phyloP scores from a whole-genome alignment of 2,888 invertebrate species.

The Mechanitis messenoides region DNA sequence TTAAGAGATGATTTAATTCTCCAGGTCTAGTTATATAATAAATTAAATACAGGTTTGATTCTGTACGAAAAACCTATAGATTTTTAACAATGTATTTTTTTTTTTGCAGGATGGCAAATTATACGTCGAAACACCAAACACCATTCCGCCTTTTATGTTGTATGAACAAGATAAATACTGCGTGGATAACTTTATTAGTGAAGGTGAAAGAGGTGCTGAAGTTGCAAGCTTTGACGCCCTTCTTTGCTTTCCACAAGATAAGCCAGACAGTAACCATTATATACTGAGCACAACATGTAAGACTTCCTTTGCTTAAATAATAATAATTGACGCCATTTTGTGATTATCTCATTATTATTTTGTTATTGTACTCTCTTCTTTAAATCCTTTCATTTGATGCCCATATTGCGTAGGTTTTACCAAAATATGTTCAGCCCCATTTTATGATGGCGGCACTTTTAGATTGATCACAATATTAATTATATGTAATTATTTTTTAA shows the following conservation, averaged over 20 bases:
- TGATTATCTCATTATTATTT: too few species aligned
- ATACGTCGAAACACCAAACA: constrained; percentile 42
- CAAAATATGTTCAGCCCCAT: too few species aligned
- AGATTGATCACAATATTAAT: too few species aligned
- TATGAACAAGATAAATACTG: constrained; percentile 55
- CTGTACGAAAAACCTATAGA: too few species aligned
- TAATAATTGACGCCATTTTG: background rate
- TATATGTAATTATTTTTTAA: too few species aligned
- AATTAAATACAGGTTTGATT: background rate
- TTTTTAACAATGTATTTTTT: background rate
- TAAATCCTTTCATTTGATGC: too few species aligned
- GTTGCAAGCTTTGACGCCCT: constrained; percentile 48
- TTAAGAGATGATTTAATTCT: too few species aligned
- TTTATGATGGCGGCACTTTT: too few species aligned
- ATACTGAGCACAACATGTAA: constrained; percentile 51
- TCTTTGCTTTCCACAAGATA: constrained; percentile 45
- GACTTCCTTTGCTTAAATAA: constrained; percentile 21
- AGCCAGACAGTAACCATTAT: constrained; percentile 35
- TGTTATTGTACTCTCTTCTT: too few species aligned
- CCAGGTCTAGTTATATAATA: too few species aligned
- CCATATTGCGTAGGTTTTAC: too few species aligned
- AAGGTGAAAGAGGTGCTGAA: constrained; percentile 32
- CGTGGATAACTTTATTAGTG: constrained; percentile 55
- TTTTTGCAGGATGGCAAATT: constrained; percentile 54
- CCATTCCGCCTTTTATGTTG: constrained; percentile 42